Percentiles rank a stretch among this genome's conserved stretches.
These are phyloP conservation scores for Bucco capensis DNA, from an alignment of 2,113 vertebrate species.

Conservation along the genomic window DNA sequence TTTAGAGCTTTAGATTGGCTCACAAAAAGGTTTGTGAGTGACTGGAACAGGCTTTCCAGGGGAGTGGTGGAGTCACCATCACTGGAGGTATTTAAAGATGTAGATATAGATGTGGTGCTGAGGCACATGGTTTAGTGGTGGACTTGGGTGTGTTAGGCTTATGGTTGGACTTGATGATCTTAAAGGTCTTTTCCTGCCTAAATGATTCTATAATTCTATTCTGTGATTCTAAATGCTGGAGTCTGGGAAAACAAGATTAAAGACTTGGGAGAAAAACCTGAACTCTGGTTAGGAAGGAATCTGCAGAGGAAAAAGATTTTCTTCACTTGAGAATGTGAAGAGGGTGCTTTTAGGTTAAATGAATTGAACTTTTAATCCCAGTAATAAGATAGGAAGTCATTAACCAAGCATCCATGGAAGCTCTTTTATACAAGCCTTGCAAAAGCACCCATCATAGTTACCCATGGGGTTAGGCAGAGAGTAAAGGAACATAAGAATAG, in stretches of 20 bases:
- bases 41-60: background rate
- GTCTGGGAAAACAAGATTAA: background rate
- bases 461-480: background rate
- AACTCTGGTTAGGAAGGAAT: background rate
- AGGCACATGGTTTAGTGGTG: no score
- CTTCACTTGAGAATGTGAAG: background rate
- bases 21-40: no score
- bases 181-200: no score
- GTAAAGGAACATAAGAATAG: background rate
- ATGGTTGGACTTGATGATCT: no score
- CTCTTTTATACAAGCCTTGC: background rate
- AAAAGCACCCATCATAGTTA: background rate
- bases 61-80: no score
- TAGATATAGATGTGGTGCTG: no score
- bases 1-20: background rate
- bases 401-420: background rate
- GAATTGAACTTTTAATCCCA: background rate
- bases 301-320: background rate
- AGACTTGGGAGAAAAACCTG: background rate
- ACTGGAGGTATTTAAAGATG: no score
- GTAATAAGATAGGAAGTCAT: background rate
- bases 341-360: background rate
- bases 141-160: no score
- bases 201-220: background rate
- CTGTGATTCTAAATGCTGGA: background rate